phyloP scores from a whole-genome alignment of 2,113 vertebrate species.

The Cryptomyrus ogoouensis region DNA sequence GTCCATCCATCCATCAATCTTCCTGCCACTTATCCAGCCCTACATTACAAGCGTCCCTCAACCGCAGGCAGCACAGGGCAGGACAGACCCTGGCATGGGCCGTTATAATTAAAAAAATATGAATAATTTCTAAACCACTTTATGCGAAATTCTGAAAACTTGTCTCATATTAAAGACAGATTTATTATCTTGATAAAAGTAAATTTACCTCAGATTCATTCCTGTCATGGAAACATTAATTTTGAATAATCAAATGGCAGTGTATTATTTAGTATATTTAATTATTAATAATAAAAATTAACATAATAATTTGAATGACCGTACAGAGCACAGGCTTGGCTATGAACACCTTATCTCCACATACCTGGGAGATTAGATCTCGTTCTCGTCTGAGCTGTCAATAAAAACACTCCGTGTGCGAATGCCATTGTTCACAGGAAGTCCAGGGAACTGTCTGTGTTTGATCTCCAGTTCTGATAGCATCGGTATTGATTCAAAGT shows the following conservation, averaged over 20 bases:
- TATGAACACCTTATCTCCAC: too few species aligned
- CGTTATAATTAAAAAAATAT: neutral
- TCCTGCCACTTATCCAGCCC: neutral
- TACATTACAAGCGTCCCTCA: neutral
- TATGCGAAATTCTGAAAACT: neutral
- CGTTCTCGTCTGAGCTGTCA: constrained; percentile 38
- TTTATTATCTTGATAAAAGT: neutral
- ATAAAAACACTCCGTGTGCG: constrained; percentile 55
- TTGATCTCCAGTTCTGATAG: constrained; percentile 61
- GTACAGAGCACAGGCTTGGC: neutral
- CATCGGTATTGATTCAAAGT: constrained; percentile 63
- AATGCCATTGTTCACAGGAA: constrained; percentile 59
- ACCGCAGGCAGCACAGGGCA: neutral
- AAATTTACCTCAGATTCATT: neutral
- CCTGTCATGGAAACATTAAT: neutral
- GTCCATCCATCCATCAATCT: neutral
- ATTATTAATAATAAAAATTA: neutral
- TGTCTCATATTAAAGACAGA: neutral
- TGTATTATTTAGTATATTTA: constrained; percentile 7
- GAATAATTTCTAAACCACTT: neutral
- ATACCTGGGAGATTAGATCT: constrained; percentile 16
- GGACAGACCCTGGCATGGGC: neutral
- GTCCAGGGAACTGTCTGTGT: constrained; percentile 60
- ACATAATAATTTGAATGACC: neutral
- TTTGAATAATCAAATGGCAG: neutral